phyloP scores from a whole-genome alignment of 2,797 vertebrate species.

The Sebastes paucispinis region DNA sequence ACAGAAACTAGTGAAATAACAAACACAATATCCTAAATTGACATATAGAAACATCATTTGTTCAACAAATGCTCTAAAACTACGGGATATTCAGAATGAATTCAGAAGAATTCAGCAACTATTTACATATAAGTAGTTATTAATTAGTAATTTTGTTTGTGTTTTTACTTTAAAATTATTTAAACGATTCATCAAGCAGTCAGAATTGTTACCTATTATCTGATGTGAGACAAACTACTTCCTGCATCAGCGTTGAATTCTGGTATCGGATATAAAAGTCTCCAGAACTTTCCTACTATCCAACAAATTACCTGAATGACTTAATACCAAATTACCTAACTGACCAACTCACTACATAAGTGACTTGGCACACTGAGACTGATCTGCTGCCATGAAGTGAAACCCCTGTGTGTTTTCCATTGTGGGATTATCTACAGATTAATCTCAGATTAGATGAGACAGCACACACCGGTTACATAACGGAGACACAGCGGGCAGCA shows the following conservation, averaged over 20 bases:
- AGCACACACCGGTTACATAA: slow-evolving; percentile 36
- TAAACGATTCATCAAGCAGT: background rate
- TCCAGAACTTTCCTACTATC: background rate
- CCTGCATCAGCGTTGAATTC: background rate
- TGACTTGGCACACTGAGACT: background rate
- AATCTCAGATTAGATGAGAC: slow-evolving; percentile 50
- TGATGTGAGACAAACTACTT: background rate
- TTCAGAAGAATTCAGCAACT: background rate
- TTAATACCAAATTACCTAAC: background rate
- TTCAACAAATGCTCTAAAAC: background rate
- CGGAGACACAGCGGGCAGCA: slow-evolving; percentile 6
- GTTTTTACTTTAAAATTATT: background rate
- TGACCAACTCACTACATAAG: background rate
- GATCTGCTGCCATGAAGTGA: slow-evolving; percentile 9
- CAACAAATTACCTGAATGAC: background rate
- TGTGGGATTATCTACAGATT: slow-evolving; percentile 55
- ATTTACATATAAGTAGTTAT: background rate
- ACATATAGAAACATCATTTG: background rate
- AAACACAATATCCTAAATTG: background rate
- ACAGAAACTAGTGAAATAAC: background rate
- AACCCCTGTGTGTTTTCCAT: slow-evolving; percentile 23
- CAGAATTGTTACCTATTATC: background rate
- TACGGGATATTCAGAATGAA: background rate
- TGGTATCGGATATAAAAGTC: background rate
- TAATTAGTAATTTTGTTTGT: background rate